Evolutionary conservation across 2,113 vertebrate genomes (phyloP).

Genomic region (Loxodonta africana): DNA sequence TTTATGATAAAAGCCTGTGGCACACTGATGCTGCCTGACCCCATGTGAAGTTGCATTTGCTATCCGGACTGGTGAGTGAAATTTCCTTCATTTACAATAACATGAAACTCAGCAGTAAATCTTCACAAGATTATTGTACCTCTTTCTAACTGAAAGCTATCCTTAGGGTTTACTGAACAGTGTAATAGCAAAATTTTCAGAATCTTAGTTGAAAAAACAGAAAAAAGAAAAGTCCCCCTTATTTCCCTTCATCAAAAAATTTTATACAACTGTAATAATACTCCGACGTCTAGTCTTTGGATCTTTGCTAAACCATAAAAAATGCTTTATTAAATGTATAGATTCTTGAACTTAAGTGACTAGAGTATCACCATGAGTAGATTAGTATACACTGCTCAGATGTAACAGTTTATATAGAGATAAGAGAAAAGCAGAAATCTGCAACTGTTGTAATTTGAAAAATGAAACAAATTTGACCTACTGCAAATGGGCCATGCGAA

Average conservation of each 20-base stretch:
- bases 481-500: conserved; percentile 37
- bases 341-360: background rate
- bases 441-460: conserved; percentile 76
- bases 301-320: background rate
- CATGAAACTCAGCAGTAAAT: conserved; percentile 62
- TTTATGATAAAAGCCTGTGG: conserved; percentile 75
- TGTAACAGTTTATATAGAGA: conserved; percentile 60
- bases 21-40: conserved; percentile 69
- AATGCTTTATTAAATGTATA: conserved; percentile 45
- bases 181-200: conserved; percentile 33
- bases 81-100: conserved; percentile 73
- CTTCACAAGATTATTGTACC: conserved; percentile 70
- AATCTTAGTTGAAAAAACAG: conserved; percentile 52
- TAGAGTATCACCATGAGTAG: conserved; percentile 40
- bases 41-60: conserved; percentile 59
- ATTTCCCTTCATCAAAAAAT: conserved; percentile 12
- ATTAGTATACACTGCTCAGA: conserved; percentile 43
- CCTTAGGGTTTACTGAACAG: conserved; percentile 63
- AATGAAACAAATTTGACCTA: conserved; percentile 72
- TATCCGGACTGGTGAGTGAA: conserved; percentile 67
- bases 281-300: background rate
- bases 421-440: conserved; percentile 66
- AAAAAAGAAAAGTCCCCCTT: background rate
- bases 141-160: conserved; percentile 57
- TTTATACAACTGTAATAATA: background rate